Percentiles rank a stretch among this genome's conserved stretches.
phyloP scores from a whole-genome alignment of 2,797 vertebrate species.

The Anguilla pacifica region DNA sequence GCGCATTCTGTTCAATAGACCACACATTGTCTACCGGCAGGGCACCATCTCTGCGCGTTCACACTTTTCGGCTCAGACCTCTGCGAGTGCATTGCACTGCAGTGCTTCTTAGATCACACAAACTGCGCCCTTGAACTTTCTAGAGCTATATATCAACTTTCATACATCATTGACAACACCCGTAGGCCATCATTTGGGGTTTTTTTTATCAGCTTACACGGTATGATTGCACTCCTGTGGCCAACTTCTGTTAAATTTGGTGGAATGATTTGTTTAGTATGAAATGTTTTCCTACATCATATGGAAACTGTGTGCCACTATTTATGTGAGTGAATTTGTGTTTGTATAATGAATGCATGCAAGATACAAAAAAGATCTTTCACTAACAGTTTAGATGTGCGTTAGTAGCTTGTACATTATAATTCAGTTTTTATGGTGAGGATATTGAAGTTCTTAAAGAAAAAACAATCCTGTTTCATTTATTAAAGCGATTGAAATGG shows the following conservation, averaged over 20 bases:
- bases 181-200: not conserved
- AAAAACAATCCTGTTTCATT: not conserved
- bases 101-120: constrained; percentile 65
- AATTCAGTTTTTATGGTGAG: constrained; percentile 12
- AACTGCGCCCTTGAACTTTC: not conserved
- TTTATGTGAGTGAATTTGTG: not conserved
- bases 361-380: not conserved
- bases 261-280: not conserved
- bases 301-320: not conserved
- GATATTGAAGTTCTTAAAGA: constrained; percentile 20
- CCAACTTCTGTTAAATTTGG: not conserved
- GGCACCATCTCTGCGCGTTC: constrained; percentile 82
- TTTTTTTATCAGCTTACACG: not conserved
- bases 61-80: constrained; percentile 68
- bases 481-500: constrained; percentile 21
- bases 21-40: constrained; percentile 96
- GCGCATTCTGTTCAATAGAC: constrained; percentile 87
- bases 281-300: not conserved
- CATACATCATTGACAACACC: not conserved
- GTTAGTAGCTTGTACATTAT: not conserved
- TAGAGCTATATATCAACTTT: not conserved
- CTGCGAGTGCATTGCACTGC: constrained; percentile 76
- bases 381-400: not conserved
- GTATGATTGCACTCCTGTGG: not conserved
- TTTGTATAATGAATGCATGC: not conserved